Base-by-base conservation (phyloP, 2,888 invertebrate species). In the Rotaria socialis region DNA sequence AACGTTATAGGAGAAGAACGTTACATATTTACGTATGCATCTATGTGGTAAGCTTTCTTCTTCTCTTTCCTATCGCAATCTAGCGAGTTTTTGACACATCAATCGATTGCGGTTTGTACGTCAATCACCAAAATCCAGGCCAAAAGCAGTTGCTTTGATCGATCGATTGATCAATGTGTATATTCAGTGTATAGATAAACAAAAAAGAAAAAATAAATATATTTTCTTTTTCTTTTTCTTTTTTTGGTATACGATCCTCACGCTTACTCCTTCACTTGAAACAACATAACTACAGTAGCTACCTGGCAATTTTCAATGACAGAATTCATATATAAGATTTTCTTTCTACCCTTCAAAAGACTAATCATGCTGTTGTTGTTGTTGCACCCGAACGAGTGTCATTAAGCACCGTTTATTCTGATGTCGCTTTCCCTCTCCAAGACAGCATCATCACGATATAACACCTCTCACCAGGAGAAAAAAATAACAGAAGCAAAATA, bases 401-500 rank as follows among this genome's bases (percentile, higher is more conserved):
- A 41, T 67, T 67, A 67, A 41, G 35, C 35, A 67, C 67, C 67
- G 27, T 67, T 67, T 35, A 67, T 7, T 35, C 7, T 35, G 35
- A 67, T 19, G 67, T 67, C 27, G 67, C 35, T 67, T 67, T 67
- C 19, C 35, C 35, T 27, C 67, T 27, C 19, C 5, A 67, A 35
- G 35, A 67, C 67, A 67, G 19, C 67, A 67, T 35, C 67, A 67
- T 19, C 35, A 27, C 35, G 41, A 67, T 35, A 35, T 67, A 67
- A 67, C 35, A 35, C 27, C 14, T 67, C 67, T 67, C 67, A 67
- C 35, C 67, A 67, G 67, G 19, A 11, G 11, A 67, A 67, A 19
- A 35, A 41, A 67, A 56, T 50, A 67, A 67, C 67, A 67, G 35
- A 67, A 67, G 67, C 35, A 67, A 35, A 67, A 67, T n/a, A 60